Base-by-base conservation (phyloP, 2,113 vertebrate genomes). In the Prietella phreatophila region DNA sequence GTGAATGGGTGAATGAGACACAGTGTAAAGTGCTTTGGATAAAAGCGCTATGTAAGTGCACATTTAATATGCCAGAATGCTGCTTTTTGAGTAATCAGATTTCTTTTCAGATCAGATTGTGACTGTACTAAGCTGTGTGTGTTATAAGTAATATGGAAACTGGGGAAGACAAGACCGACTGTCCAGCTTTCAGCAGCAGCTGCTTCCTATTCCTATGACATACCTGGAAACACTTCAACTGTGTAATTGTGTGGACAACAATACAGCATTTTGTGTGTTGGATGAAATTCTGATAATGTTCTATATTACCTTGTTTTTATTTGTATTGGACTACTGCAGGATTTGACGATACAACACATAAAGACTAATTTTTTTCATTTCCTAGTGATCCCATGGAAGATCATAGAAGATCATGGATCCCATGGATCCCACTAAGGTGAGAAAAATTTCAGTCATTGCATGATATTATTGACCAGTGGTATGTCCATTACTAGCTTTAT, bases 191-290 rank as follows among this genome's bases (percentile, higher is more conserved):
- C 42, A 4, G 47, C 42, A 81, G 76, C 89, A 89, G 83, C 86
- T 89, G 89, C 85, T 89, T 89, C 86, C 86, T 87, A 58, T 75
- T 84, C 71, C 76, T 55, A 81, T 89, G 85, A 82, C 86, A 80
- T 89, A 89, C 85, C 83, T 82, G 67, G 25, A 89, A 65, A 42
- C 69, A 79, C 71, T 65, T 82, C 58, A 80, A 60, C 79, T 83
- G 69, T 73, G 33, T 85, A 61, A 71, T 4, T 90, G 65, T 78
- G 39, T 65, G 60, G 50, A 33, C 30, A 33, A 14, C 30, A 69
- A 58, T 53, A 42, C 30, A 11, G 82, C 30, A 65, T 55, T 85
- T 36, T 58, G 30, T 33, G 15, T 69, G 65, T 30, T 33, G 4
- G 4, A 13, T 69, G n/a, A 69, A 69, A 69, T 69, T 63, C 36